These are phyloP conservation scores for Chalcosyrphus nemorum DNA, from an alignment of 2,888 invertebrate species.

Conservation along the genomic window DNA sequence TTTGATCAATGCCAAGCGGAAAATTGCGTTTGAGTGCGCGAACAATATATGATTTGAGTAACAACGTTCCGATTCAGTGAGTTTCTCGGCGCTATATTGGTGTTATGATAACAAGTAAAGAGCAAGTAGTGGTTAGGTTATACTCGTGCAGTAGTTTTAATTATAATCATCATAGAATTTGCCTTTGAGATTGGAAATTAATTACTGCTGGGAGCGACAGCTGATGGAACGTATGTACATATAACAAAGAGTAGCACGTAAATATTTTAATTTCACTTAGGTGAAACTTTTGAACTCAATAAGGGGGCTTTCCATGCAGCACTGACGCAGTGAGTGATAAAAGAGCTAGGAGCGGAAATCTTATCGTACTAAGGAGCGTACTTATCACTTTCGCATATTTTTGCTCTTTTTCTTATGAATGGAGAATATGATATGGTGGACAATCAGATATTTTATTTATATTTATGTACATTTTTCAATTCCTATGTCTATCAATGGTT, in stretches of 20 bases:
- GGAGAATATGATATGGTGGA: neutral
- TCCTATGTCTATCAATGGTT: no score
- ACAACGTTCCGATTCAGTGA: conserved; percentile 53
- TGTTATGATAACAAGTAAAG: neutral
- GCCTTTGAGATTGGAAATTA: conserved; percentile 14
- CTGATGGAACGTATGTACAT: conserved; percentile 29
- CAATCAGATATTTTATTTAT: no score
- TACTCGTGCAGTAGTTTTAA: neutral
- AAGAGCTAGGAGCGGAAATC: neutral
- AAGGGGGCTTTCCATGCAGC: neutral
- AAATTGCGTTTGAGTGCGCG: conserved; percentile 4
- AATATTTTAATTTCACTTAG: neutral
- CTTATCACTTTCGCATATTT: neutral
- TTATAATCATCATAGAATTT: conserved; percentile 12
- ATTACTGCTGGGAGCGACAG: neutral
- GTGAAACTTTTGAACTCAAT: neutral
- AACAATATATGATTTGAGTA: conserved; percentile 4
- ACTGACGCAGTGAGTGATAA: neutral
- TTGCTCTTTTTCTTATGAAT: neutral
- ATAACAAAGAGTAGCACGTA: no score
- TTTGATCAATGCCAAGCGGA: conserved; percentile 16
- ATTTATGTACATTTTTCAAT: no score
- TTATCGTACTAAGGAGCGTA: neutral
- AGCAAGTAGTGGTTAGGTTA: neutral
- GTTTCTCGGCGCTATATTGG: conserved; percentile 4